Percentiles rank a stretch among this genome's conserved stretches.
Evolutionary conservation across 2,888 invertebrate species (phyloP).

Genomic region (Erannis defoliaria): DNA sequence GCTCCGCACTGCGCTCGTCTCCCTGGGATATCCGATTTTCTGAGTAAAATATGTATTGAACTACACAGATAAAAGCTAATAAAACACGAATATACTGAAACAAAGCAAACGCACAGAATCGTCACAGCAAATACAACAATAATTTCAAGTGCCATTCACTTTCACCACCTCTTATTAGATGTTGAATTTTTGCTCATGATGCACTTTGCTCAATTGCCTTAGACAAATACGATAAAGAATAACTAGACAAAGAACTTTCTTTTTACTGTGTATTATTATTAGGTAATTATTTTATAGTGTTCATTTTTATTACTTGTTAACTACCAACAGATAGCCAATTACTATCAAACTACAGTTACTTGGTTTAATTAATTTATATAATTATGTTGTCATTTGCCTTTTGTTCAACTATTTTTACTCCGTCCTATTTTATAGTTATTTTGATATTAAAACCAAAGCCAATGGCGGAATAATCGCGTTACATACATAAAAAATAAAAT

Average conservation of each 20-base stretch:
- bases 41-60: too few species aligned
- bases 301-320: not conserved
- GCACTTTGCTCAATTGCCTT: not conserved
- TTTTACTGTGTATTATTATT: slow-evolving; percentile 1
- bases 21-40: too few species aligned
- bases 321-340: too few species aligned
- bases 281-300: not conserved
- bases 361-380: too few species aligned
- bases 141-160: slow-evolving; percentile 19
- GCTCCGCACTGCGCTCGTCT: too few species aligned
- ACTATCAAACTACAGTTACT: too few species aligned
- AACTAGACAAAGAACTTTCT: not conserved
- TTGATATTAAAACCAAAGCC: too few species aligned
- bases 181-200: slow-evolving; percentile 5
- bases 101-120: not conserved
- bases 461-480: too few species aligned
- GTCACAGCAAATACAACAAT: slow-evolving; percentile 16
- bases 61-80: not conserved
- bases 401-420: too few species aligned
- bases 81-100: not conserved
- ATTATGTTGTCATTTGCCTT: too few species aligned
- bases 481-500: too few species aligned
- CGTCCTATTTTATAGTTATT: too few species aligned
- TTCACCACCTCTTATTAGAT: slow-evolving; percentile 7
- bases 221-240: slow-evolving; percentile 5